Base-by-base conservation (phyloP, 2,797 vertebrate genomes). In the Onychomys arenicola region DNA sequence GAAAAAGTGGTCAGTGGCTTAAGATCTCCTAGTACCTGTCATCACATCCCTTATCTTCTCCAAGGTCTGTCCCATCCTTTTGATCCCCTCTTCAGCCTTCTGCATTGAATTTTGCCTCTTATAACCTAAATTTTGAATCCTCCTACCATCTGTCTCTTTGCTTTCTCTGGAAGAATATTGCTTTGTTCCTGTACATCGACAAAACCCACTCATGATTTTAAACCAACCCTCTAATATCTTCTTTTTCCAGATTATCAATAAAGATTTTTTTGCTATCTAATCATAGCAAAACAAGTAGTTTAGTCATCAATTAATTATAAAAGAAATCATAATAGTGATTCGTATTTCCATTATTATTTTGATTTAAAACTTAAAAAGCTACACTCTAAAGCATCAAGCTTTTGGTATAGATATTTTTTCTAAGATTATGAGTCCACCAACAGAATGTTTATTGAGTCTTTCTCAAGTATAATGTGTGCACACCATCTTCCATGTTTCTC, bases 361-460 rank as follows among this genome's bases (percentile, higher is more conserved):
- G 55, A 76, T n/a, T 88, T 90, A 80, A 88, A 95, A 87, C 29
- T 76, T 69, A 43, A 78, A 87, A 94, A 37, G 29, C 49, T 59
- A 1, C 43, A 73, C 16, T 77, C n/a, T 78, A 73, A 89, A 57
- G 78, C 52, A 75, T 65, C n/a, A 78, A 37, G 3, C 12, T 77
- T 96, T 89, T 85, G 29, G 46, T 59, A 14, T 23, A 59, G 23
- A 37, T 13, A 86, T 25, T 55, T 92, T 40, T 75, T 40, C 67
- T 85, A 37, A 1, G 1, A 67, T 65, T 89, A 37, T 69, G n/a
- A 77, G 34, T 59, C 12, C 63, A 32, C 29, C 73, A n/a, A 49
- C 11, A 91, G 32, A 21, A 93, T 87, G 78, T 80, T 52, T 29
- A 80, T 0, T 25, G 17, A 8, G 78, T 81, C 65, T 65, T 91